Conservation (phyloP, 2,797 vertebrate genomes). For the Tenualosa thibaudeaui region DNA sequence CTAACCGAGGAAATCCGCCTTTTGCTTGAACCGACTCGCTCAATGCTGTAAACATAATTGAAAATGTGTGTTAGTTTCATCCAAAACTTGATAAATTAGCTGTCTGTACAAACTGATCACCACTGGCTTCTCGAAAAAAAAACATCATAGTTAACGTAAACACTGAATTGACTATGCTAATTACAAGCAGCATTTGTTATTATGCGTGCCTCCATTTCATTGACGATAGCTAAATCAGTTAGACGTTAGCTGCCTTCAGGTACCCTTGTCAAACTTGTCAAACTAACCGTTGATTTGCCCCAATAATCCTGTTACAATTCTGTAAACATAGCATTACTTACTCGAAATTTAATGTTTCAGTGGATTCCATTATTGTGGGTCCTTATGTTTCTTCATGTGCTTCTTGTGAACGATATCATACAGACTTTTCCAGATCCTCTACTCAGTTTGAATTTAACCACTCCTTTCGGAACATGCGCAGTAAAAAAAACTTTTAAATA, state of each 20-base stretch:
- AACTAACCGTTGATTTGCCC: neutral
- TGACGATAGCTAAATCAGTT: neutral
- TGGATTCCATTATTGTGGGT: neutral
- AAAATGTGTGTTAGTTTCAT: neutral
- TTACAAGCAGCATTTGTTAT: neutral
- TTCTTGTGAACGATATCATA: neutral
- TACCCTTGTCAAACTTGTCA: neutral
- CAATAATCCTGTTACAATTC: neutral
- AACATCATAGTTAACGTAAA: neutral
- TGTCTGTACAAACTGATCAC: neutral
- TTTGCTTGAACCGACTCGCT: neutral
- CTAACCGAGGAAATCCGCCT: conserved; percentile 19
- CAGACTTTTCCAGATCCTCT: conserved; percentile 13
- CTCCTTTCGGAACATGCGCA: conserved; percentile 64
- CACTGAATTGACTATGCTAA: neutral
- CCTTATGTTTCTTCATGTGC: neutral
- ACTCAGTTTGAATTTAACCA: conserved; percentile 74
- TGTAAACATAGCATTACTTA: neutral
- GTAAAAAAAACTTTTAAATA: neutral
- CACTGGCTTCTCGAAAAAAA: neutral
- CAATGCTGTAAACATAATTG: neutral
- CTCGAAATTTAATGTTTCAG: neutral
- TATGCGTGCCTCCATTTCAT: neutral
- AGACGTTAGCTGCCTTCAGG: too few relatives aligned
- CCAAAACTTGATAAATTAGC: neutral